Base-by-base conservation (phyloP, 1,140 invertebrate genomes). In the Drosophila sucinea region DNA sequence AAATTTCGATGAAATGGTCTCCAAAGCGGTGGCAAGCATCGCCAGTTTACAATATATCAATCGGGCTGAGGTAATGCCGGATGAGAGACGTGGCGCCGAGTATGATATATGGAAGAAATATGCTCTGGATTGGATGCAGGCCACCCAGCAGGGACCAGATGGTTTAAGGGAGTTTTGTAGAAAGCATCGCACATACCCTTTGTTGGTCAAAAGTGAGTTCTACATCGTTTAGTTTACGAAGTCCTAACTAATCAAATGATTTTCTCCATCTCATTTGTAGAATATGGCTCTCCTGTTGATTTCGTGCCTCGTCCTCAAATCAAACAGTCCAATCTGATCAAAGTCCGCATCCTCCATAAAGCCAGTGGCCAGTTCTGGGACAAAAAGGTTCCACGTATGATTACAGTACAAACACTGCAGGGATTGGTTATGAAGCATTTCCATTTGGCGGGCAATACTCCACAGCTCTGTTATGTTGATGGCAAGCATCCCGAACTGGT, bases 101-200 rank as follows among this genome's bases (percentile, higher is more conserved):
- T 96, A 97, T 68, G 97, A 98, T 92, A 98, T 98, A 89, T 92
- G 98, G 79, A 98, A 98, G 92, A 94, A 95, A 25, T 96, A 95
- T 93, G 95, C 95, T 0, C 91, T 94, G 25, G 94, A 95, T 60
- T 98, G 97, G 96, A 92, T 95, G 41, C 92, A 94, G 66, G 77
- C 94, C 92, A 6, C 93, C 93, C 77, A 93, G 85, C 35, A 91
- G 94, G 81, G 77, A 11, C 57, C 87, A 1, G 84, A 92, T 40
- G 84, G 92, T 8, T 93, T 92, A 71, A 79, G 86, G 3, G 92
- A 94, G 40, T 98, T 98, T 90, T 89, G 94, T 30, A 78, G 92
- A 38, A 93, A 95, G 78, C 96, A 98, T 93, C 96, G 96, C 67
- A 93, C 96, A 60, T 98, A 96, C 92, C 91, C 94, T 33, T 89